These are phyloP conservation scores for Pogona vitticeps DNA, from an alignment of 2,113 vertebrate genomes.

Conservation along the genomic window DNA sequence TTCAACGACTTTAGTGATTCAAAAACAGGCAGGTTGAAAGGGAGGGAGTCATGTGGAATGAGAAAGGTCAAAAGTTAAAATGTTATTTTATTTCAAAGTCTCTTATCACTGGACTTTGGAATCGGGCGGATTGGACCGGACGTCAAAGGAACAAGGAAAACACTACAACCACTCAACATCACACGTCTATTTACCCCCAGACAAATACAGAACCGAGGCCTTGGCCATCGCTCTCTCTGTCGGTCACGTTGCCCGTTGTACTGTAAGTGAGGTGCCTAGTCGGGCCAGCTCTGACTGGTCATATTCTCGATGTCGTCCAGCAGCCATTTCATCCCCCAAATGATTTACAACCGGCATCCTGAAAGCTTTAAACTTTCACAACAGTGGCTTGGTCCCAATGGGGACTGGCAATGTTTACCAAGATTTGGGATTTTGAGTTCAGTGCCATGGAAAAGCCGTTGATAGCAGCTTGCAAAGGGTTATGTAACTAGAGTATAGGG, in stretches of 20 bases:
- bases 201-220: conserved; percentile 85
- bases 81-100: conserved; percentile 65
- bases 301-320: conserved; percentile 83
- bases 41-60: conserved; percentile 54
- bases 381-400: conserved; percentile 76
- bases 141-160: conserved; percentile 82
- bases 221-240: conserved; percentile 83
- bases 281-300: conserved; percentile 80
- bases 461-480: conserved; percentile 70
- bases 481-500: conserved; percentile 69
- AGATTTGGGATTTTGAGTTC: conserved; percentile 48
- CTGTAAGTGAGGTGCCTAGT: conserved; percentile 78
- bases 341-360: conserved; percentile 82
- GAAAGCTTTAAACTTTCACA: conserved; percentile 77
- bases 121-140: conserved; percentile 79
- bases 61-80: conserved; percentile 79
- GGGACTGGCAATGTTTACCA: conserved; percentile 44
- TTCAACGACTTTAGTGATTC: conserved; percentile 78
- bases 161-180: conserved; percentile 90
- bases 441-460: conserved; percentile 66
- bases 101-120: conserved; percentile 78
- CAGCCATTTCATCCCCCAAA: conserved; percentile 80
- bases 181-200: conserved; percentile 91
- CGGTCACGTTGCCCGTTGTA: conserved; percentile 79
- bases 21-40: conserved; percentile 46